Evolutionary conservation across 2,888 invertebrate species (phyloP).

Genomic region (Caenorhabditis sp.): DNA sequence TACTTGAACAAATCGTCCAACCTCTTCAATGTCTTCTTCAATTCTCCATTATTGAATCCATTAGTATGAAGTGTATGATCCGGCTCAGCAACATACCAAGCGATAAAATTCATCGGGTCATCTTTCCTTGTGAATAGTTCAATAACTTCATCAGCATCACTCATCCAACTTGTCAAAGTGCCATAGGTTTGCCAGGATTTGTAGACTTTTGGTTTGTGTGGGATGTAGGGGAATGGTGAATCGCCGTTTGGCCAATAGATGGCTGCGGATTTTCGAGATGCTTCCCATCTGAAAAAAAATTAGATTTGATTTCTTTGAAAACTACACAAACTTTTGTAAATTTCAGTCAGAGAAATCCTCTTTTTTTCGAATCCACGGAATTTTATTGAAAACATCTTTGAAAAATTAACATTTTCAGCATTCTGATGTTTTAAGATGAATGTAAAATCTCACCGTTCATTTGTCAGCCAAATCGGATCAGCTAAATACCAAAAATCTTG

Average conservation of each 20-base stretch:
- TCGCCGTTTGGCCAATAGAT: conserved; percentile 56
- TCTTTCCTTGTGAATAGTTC: conserved; percentile 41
- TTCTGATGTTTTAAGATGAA: too few species aligned
- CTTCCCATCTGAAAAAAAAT: conserved; percentile 18
- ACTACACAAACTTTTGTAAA: too few species aligned
- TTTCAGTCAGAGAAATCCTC: too few species aligned
- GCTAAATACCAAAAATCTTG: conserved; percentile 41
- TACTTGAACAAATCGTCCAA: conserved; percentile 71
- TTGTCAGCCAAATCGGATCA: conserved; percentile 53
- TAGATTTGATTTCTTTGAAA: too few species aligned
- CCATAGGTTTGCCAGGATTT: conserved; percentile 48
- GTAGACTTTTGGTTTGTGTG: conserved; percentile 32
- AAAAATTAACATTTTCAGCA: too few species aligned
- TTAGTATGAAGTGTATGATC: conserved; percentile 71
- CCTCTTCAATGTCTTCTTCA: conserved; percentile 60
- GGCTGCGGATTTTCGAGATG: conserved; percentile 34
- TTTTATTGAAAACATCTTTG: too few species aligned
- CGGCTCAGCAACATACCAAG: conserved; percentile 73
- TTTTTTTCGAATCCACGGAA: too few species aligned
- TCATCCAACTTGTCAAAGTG: conserved; percentile 58
- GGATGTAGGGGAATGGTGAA: conserved; percentile 36
- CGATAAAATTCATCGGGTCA: conserved; percentile 72
- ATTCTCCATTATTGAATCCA: conserved; percentile 71
- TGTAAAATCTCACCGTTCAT: conserved; percentile 28
- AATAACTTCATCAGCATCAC: conserved; percentile 67